These are phyloP conservation scores for Leptoteleia sp. DNA, from an alignment of 1,140 invertebrate genomes.

Conservation along the genomic window DNA sequence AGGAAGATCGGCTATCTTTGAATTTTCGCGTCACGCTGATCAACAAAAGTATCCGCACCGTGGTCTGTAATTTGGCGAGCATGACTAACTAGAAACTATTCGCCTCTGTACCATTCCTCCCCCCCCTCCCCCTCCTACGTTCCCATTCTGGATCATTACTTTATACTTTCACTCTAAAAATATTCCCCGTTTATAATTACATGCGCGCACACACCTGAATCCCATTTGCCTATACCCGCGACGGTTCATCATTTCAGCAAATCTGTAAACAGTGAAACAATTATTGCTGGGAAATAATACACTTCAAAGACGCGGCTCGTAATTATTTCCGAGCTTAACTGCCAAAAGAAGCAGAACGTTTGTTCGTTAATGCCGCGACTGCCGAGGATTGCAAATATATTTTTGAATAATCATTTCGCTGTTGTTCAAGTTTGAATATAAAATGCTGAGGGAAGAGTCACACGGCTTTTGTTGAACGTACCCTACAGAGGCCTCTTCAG, in stretches of 20 bases:
- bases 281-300: no score
- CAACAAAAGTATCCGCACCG: constrained; percentile 26
- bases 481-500: constrained; percentile 69
- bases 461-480: constrained; percentile 72
- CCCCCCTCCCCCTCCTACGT: not conserved
- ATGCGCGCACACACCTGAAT: no score
- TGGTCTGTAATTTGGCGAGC: constrained; percentile 29
- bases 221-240: no score
- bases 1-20: constrained; percentile 23
- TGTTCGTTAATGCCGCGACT: not conserved
- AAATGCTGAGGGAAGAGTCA: constrained; percentile 72
- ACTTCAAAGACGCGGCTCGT: no score
- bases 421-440: constrained; percentile 63
- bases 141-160: not conserved
- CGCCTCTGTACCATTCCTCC: not conserved
- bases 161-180: no score
- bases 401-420: constrained; percentile 39
- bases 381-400: constrained; percentile 10
- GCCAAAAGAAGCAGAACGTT: not conserved
- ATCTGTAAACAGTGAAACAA: no score
- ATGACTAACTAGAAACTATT: constrained; percentile 28
- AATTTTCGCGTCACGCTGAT: constrained; percentile 29
- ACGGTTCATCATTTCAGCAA: no score
- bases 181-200: no score
- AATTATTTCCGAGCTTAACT: no score